Percentiles rank a stretch among this genome's conserved stretches.
These are phyloP conservation scores for Zaprionus obscuricornis DNA, from an alignment of 2,888 invertebrate species.

Conservation along the genomic window DNA sequence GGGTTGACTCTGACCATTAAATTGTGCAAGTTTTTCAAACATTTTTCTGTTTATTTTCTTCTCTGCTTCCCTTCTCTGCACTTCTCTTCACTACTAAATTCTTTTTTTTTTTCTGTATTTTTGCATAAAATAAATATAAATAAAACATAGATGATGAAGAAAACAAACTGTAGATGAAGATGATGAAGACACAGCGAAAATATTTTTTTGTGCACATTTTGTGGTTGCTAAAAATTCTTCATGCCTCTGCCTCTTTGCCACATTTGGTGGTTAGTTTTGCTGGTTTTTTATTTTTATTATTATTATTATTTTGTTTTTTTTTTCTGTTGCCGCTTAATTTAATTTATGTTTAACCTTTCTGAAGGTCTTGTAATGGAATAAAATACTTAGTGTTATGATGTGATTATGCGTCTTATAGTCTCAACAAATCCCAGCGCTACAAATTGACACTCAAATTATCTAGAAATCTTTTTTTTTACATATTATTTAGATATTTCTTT, in stretches of 20 bases:
- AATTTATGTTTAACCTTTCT: conserved; percentile 65
- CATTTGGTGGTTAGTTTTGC: conserved; percentile 48
- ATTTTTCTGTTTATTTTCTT: conserved; percentile 42
- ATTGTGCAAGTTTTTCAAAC: conserved; percentile 56
- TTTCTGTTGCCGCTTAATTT: too few relatives aligned
- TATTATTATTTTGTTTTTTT: too few relatives aligned
- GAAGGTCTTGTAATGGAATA: conserved; percentile 51
- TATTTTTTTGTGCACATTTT: conserved; percentile 50
- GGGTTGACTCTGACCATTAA: conserved; percentile 32
- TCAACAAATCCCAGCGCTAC: too few relatives aligned
- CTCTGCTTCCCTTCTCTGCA: too few relatives aligned
- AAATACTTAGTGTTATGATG: conserved; percentile 63
- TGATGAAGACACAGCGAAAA: conserved; percentile 9
- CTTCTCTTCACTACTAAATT: neutral
- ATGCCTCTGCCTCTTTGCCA: too few relatives aligned
- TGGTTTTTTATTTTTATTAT: too few relatives aligned
- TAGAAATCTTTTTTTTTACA: too few relatives aligned
- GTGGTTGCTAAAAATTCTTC: conserved; percentile 33
- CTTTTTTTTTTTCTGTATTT: conserved; percentile 9
- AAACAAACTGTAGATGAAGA: conserved; percentile 17
- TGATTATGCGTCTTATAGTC: conserved; percentile 48
- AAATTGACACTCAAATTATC: too few relatives aligned
- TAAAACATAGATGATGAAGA: conserved; percentile 51
- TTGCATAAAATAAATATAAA: conserved; percentile 74
- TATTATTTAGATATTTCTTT: too few relatives aligned